phyloP scores from a whole-genome alignment of 2,797 vertebrate species.

The Silurus aristotelis region DNA sequence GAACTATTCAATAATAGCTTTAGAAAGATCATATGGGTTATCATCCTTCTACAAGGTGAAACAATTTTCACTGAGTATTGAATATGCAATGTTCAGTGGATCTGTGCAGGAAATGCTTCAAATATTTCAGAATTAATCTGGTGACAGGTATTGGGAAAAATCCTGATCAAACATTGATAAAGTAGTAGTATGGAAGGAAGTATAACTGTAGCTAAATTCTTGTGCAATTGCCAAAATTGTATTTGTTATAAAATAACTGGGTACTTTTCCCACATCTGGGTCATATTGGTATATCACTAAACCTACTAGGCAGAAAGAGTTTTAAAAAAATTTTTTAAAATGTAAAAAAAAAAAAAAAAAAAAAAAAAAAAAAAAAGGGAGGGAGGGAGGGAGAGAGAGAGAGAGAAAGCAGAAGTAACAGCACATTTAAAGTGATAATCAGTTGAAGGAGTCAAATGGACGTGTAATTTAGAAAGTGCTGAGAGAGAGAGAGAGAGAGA shows the following conservation, averaged over 20 bases:
- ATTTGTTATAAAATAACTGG: too few relatives aligned
- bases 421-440: neutral
- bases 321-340: too few relatives aligned
- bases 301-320: too few relatives aligned
- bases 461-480: neutral
- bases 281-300: too few relatives aligned
- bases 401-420: neutral
- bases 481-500: neutral
- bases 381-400: neutral
- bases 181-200: too few relatives aligned
- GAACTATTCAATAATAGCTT: neutral
- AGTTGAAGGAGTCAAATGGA: neutral
- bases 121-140: neutral
- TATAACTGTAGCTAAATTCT: too few relatives aligned
- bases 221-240: too few relatives aligned
- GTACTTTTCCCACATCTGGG: too few relatives aligned
- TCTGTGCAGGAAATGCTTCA: neutral
- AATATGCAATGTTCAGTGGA: neutral
- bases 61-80: neutral
- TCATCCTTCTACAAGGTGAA: slow-evolving; percentile 6
- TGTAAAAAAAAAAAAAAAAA: too few relatives aligned
- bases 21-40: slow-evolving; percentile 15
- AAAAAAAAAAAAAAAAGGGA: too few relatives aligned
- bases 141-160: too few relatives aligned
- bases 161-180: too few relatives aligned